phyloP scores from a whole-genome alignment of 2,888 invertebrate species.

The Lycaena phlaeas region DNA sequence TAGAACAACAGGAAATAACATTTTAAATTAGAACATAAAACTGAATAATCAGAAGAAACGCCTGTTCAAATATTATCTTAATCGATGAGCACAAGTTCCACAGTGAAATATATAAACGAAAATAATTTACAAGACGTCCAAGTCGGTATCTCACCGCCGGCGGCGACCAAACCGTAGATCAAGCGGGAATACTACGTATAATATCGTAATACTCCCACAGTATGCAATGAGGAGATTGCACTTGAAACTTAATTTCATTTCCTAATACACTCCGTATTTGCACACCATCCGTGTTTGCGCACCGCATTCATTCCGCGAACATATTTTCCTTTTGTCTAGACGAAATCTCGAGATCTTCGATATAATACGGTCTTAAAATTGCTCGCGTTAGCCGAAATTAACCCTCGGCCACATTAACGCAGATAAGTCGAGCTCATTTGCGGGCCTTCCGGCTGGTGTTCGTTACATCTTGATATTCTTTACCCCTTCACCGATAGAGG shows the following conservation, averaged over 20 bases:
- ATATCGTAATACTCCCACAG: constrained; percentile 25
- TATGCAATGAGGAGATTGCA: constrained; percentile 46
- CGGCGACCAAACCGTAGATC: constrained; percentile 26
- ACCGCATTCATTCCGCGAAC: constrained; percentile 55
- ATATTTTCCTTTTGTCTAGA: constrained; percentile 73
- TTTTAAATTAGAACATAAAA: no score
- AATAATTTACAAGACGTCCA: not conserved
- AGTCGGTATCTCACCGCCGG: constrained; percentile 24
- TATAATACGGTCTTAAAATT: constrained; percentile 69
- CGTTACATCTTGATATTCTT: constrained; percentile 73
- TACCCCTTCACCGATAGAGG: constrained; percentile 68
- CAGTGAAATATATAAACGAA: constrained; percentile 5
- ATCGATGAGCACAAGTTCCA: no score
- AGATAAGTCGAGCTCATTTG: constrained; percentile 74
- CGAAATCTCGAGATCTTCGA: constrained; percentile 28
- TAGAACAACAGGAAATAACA: no score
- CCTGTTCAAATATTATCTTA: no score
- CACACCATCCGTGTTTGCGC: constrained; percentile 55
- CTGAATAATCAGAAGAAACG: no score
- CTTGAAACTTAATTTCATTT: constrained; percentile 66
- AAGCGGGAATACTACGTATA: constrained; percentile 20
- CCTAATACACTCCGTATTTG: constrained; percentile 62
- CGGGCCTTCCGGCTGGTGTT: constrained; percentile 69
- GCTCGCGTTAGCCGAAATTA: constrained; percentile 71
- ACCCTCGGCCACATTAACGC: constrained; percentile 69